Percentiles rank a stretch among this genome's conserved stretches.
These are phyloP conservation scores for Alethe castanea DNA, from an alignment of 2,113 vertebrate genomes.

Conservation along the genomic window DNA sequence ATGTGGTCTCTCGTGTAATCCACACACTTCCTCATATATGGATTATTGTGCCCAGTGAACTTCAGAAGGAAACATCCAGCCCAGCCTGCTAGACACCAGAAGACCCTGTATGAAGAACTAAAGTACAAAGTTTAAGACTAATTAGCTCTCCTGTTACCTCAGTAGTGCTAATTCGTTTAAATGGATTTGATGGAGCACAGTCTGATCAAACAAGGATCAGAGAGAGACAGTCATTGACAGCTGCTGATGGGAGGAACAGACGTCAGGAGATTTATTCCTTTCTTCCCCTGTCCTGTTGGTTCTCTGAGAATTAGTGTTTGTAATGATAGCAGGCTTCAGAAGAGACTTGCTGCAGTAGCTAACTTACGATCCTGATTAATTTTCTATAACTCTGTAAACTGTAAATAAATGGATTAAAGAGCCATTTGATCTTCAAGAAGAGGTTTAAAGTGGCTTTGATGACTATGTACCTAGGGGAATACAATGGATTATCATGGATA, in stretches of 20 bases:
- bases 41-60: neutral
- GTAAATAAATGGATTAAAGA: constrained; percentile 75
- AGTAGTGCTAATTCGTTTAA: constrained; percentile 51
- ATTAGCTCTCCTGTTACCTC: constrained; percentile 52
- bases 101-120: neutral
- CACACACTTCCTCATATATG: neutral
- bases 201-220: constrained; percentile 1
- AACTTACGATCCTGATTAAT: constrained; percentile 69
- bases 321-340: constrained; percentile 24
- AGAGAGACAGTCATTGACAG: neutral
- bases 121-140: constrained; percentile 47
- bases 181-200: constrained; percentile 24
- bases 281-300: constrained; percentile 12
- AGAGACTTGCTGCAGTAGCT: constrained; percentile 45
- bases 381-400: constrained; percentile 68
- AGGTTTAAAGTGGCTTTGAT: constrained; percentile 74
- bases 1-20: neutral
- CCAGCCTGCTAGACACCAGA: neutral
- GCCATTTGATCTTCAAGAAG: constrained; percentile 76
- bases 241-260: neutral
- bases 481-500: constrained; percentile 71
- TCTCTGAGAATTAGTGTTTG: constrained; percentile 40
- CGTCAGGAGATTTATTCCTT: constrained; percentile 4
- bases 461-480: constrained; percentile 65
- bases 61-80: constrained; percentile 16